Base-by-base conservation (phyloP, 2,888 invertebrate species). In the Scaptomyza reducta region DNA sequence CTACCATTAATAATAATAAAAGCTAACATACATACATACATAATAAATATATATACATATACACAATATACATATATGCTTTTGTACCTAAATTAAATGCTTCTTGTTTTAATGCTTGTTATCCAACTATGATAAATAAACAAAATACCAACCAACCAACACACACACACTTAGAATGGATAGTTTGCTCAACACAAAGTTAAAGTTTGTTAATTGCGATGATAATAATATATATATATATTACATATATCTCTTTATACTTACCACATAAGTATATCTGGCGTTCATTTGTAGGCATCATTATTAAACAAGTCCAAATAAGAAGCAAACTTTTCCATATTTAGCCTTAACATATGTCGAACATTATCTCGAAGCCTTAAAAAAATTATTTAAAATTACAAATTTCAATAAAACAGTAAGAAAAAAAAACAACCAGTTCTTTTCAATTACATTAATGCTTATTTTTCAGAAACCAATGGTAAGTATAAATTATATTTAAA, bases 281-380 rank as follows among this genome's bases (percentile, higher is more conserved):
- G 31, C 40, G 41, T 55, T 49, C 49, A 49, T 22, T 41, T 59
- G 33, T 18, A 51, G 25, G 16, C 11, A 44, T 44, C 25, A 53
- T 42, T 31, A 11, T n/a, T n/a, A 35, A 54, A 58, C 53, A 68
- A 67, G 74, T 61, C 62, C 86, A 70, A 67, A 75, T 64, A 72
- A 72, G 66, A 67, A 84, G 73, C 70, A 67, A 73, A 70, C 47
- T 88, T 88, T 87, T 87, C 85, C 79, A 89, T 89, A 70, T 76
- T 76, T 87, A 87, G 79, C 74, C 82, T 87, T 83, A 88, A 83
- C 56, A 35, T 62, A 66, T 75, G 72, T 75, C 67, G 76, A 85
- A 74, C 86, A 82, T 85, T 81, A 76, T 87, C 69, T 87, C 76
- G 59, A 80, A 80, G 87, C 87, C 84, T 87, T 88, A 87, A 88